Evolutionary conservation across 2,888 invertebrate species (phyloP).

Genomic region (Noctua janthina): DNA sequence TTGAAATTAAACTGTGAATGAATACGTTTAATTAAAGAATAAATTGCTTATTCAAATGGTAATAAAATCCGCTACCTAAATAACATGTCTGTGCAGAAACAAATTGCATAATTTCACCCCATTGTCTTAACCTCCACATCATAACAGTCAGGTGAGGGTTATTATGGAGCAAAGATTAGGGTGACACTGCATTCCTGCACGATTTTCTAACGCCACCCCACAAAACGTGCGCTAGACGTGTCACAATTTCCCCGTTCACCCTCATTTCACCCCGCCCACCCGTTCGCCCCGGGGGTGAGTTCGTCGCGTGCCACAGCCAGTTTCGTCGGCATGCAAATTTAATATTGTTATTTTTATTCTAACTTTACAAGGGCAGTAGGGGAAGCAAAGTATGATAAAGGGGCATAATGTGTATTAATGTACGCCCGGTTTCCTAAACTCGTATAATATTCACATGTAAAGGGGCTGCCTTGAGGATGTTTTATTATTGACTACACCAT

Average conservation of each 20-base stretch:
- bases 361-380: slow-evolving; percentile 88
- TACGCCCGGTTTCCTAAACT: slow-evolving; percentile 65
- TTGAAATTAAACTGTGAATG: slow-evolving; percentile 16
- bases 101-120: slow-evolving; percentile 56
- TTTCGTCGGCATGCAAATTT: slow-evolving; percentile 87
- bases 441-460: slow-evolving; percentile 64
- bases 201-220: slow-evolving; percentile 75
- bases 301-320: slow-evolving; percentile 76
- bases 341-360: slow-evolving; percentile 87
- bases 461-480: slow-evolving; percentile 60
- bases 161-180: slow-evolving; percentile 74
- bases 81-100: slow-evolving; percentile 19
- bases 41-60: slow-evolving; percentile 24
- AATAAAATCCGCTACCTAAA: slow-evolving; percentile 20
- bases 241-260: slow-evolving; percentile 72
- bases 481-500: slow-evolving; percentile 67
- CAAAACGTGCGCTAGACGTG: slow-evolving; percentile 75
- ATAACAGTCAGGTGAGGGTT: slow-evolving; percentile 70
- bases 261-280: slow-evolving; percentile 55
- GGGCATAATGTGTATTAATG: slow-evolving; percentile 69
- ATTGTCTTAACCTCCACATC: slow-evolving; percentile 62
- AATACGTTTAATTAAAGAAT: slow-evolving; percentile 18
- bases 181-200: slow-evolving; percentile 85
- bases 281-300: slow-evolving; percentile 47
- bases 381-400: slow-evolving; percentile 82